Evolutionary conservation across 30 jellyfish, hydroid and myxozoan genomes (phyloP).

Genomic region (Chrysaora quinquecirrha): DNA sequence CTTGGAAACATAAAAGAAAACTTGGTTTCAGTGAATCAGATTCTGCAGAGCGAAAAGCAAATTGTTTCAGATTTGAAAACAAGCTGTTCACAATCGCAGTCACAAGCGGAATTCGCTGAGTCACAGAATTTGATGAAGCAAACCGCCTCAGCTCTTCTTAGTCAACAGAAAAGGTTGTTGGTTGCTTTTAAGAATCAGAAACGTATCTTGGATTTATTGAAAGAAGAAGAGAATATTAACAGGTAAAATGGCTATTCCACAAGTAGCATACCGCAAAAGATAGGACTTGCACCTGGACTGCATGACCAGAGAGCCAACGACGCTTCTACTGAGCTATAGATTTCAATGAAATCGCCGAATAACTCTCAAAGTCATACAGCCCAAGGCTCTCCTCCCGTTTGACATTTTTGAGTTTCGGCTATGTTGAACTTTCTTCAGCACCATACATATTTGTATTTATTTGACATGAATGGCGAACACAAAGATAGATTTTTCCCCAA

Average conservation of each 20-base stretch:
- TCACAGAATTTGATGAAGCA: conserved; percentile 11
- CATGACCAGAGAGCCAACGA: too few relatives aligned
- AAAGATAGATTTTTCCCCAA: too few relatives aligned
- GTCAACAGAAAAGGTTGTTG: conserved; percentile 19
- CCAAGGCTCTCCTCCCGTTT: too few relatives aligned
- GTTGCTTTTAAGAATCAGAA: conserved; percentile 44
- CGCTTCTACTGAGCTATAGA: too few relatives aligned
- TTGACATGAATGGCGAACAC: too few relatives aligned
- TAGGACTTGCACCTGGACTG: too few relatives aligned
- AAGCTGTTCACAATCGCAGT: conserved; percentile 29
- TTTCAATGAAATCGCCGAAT: too few relatives aligned
- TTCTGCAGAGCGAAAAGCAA: conserved; percentile 17
- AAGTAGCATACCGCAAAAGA: too few relatives aligned
- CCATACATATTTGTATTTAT: too few relatives aligned
- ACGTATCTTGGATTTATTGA: background rate
- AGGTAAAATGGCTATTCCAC: background rate
- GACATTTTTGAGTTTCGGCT: too few relatives aligned
- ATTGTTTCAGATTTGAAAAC: conserved; percentile 20
- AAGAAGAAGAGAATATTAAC: background rate
- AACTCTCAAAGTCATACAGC: too few relatives aligned
- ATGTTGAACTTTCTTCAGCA: too few relatives aligned
- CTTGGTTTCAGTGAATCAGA: conserved; percentile 21
- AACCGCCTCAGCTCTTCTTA: conserved; percentile 11
- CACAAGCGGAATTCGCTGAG: conserved; percentile 8
- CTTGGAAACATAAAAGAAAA: conserved; percentile 19